A percentile compares a stretch with the other conserved stretches of the same genome.
Conservation (phyloP, 2,113 vertebrate genomes). For the Protobothrops mucrosquamatus region DNA sequence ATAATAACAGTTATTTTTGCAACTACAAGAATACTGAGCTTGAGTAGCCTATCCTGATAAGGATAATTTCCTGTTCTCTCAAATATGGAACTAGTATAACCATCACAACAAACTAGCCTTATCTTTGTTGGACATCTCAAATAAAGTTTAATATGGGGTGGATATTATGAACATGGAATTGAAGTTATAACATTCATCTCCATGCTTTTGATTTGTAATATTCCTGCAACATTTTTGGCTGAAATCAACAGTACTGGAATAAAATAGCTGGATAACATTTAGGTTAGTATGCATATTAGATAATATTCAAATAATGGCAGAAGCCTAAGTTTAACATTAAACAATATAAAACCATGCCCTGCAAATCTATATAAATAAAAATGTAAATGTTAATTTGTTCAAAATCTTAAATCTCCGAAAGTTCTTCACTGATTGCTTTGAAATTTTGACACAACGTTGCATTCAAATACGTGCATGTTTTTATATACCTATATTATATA, state of each 20-base stretch:
- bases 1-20: neutral
- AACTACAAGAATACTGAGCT: neutral
- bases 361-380: neutral
- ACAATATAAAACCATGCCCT: neutral
- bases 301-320: neutral
- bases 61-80: neutral
- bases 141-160: neutral
- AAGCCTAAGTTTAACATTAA: neutral
- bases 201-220: neutral
- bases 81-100: neutral
- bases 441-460: too few relatives aligned
- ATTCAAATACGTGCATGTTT: too few relatives aligned
- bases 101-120: neutral
- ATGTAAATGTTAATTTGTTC: too few relatives aligned
- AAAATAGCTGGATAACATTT: neutral
- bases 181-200: neutral
- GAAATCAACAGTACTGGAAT: neutral
- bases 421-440: too few relatives aligned
- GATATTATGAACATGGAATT: neutral
- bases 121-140: neutral
- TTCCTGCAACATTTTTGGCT: neutral
- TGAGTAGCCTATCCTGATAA: neutral
- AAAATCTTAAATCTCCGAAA: too few relatives aligned
- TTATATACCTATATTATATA: too few relatives aligned
- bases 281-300: neutral